Base-by-base conservation (phyloP, 2,113 vertebrate species). In the Melanotaenia duboulayi region DNA sequence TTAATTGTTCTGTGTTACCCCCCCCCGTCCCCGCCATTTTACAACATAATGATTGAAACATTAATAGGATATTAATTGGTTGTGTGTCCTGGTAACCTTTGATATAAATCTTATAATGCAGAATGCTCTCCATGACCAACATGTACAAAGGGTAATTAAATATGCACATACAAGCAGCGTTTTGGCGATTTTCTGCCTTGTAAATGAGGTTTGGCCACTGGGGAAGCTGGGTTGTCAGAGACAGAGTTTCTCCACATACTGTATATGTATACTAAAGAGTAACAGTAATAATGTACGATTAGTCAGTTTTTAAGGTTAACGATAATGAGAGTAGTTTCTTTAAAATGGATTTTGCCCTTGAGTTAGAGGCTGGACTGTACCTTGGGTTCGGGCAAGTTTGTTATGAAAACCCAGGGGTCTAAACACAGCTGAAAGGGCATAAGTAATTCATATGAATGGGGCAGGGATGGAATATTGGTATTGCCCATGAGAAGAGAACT, bases 31-130 rank as follows among this genome's bases (percentile, higher is more conserved):
- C 80, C 74, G 81, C 74, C 80, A 72, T 90, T 92, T 63, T 71
- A 70, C 80, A 60, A 88, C 89, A 87, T 79, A 74, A 92, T 92
- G 90, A 92, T 92, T 92, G 80, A 91, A 93, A 89, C 87, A 91
- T 91, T 92, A 91, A 92, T 92, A 87, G 87, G 87, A 78, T 78
- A 55, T 83, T 92, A 92, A 92, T 92, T 86, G 89, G 81, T 76
- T 83, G 74, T 74, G 87, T 87, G 90, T 93, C 92, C 88, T 39
- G 62, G 80, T 93, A 91, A 93, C 92, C 91, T 93, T 93, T 93
- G 90, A 88, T 87, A 92, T 93, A 91, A 92, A 93, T 93, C 84
- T 90, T 2, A 20, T 88, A 90, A 91, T 78, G 69, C 73, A 65
- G 72, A 81, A 84, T 79, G 84, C 85, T 89, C 73, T 78, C 80